Evolutionary conservation across 2,113 vertebrate genomes (phyloP).

Genomic region (Loxodonta africana): DNA sequence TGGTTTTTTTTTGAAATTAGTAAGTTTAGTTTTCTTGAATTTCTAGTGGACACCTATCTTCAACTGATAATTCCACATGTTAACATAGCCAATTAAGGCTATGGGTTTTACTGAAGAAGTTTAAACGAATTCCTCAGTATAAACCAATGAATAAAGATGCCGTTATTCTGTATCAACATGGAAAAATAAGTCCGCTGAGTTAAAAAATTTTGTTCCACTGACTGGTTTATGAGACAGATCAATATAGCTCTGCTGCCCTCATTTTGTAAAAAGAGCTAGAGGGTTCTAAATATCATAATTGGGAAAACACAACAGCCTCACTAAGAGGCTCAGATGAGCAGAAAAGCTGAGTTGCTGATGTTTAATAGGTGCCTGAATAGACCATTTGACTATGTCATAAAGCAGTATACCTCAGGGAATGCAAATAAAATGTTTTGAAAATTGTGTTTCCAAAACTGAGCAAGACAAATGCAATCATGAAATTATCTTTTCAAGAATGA

Average conservation of each 20-base stretch:
- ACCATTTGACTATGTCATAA: background rate
- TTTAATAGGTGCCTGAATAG: background rate
- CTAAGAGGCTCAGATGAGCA: background rate
- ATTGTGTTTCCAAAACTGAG: constrained; percentile 54
- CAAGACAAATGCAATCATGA: background rate
- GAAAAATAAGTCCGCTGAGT: background rate
- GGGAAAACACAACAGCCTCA: background rate
- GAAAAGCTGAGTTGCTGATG: background rate
- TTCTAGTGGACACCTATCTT: constrained; percentile 11
- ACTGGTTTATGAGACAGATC: background rate
- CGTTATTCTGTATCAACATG: background rate
- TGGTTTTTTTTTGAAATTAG: background rate
- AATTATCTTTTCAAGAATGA: constrained; percentile 54
- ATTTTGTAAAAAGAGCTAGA: background rate
- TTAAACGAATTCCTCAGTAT: constrained; percentile 26
- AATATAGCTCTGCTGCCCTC: background rate
- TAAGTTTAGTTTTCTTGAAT: background rate
- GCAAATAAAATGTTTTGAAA: constrained; percentile 28
- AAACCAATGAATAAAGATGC: background rate
- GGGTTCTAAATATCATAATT: background rate
- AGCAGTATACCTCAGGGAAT: background rate
- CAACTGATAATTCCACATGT: background rate
- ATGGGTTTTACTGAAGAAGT: constrained; percentile 10
- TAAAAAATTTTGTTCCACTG: background rate
- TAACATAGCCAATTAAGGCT: constrained; percentile 31